These are phyloP conservation scores for Yponomeuta cagnagella DNA, from an alignment of 2,888 invertebrate species.

Conservation along the genomic window DNA sequence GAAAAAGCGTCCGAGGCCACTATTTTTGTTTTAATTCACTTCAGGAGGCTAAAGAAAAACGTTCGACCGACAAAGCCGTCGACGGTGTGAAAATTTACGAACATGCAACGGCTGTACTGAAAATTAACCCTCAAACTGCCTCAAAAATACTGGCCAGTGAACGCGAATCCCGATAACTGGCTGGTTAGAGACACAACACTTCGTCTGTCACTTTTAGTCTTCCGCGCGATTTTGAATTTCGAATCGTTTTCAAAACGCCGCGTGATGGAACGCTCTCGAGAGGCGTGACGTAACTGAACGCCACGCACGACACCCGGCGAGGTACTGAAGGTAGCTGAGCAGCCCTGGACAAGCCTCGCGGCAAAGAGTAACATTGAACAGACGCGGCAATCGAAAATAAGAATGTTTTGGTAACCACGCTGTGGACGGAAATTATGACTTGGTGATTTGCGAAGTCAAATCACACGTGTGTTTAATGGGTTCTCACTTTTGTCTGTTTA, in stretches of 20 bases:
- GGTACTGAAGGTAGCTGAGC: conserved; percentile 65
- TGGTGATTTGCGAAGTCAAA: neutral
- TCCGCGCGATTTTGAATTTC: conserved; percentile 34
- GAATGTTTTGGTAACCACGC: neutral
- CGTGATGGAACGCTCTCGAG: conserved; percentile 20
- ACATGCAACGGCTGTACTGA: conserved; percentile 14
- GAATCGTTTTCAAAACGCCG: conserved; percentile 36
- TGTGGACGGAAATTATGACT: no score
- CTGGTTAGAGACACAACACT: neutral
- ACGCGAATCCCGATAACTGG: no score
- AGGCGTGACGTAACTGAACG: conserved; percentile 23
- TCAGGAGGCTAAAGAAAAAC: conserved; percentile 15
- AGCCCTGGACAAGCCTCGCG: conserved; percentile 60
- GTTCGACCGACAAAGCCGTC: conserved; percentile 1
- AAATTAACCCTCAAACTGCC: neutral
- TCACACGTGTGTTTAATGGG: no score
- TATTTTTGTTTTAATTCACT: conserved; percentile 19
- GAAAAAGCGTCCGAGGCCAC: conserved; percentile 6
- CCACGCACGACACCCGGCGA: conserved; percentile 39
- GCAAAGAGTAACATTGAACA: conserved; percentile 46
- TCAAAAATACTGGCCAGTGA: neutral
- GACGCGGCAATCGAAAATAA: conserved; percentile 19
- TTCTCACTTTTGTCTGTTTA: no score
- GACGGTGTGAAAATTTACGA: conserved; percentile 27
- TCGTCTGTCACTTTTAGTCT: neutral